Evolutionary conservation across 2,888 invertebrate species (phyloP), one percentile per base, ranked within the genome.

Genomic region (Cerceris ruficornis): DNA sequence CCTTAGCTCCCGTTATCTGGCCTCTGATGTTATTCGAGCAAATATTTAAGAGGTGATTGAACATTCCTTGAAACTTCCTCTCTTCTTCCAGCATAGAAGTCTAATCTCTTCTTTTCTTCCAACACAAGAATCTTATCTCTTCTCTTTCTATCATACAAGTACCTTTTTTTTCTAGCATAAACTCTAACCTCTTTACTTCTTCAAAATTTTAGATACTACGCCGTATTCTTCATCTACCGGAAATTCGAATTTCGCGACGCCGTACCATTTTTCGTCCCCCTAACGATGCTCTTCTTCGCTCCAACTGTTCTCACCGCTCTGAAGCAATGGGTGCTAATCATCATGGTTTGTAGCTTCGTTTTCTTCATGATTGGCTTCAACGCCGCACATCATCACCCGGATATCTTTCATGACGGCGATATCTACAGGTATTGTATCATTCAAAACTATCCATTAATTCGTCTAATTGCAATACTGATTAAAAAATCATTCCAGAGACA

Each of bases 341-440:
- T 94, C 39, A 86, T 94, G 28, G 89, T 94, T 0, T 93, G 93
- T 1, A 95, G 96, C 82, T 93, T 95, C 57, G 84, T 94, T 0
- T 96, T 97, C 88, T 93, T 92, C 13, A 83, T 94, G 0, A 94
- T 96, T 71, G 96, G 95, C 1, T 87, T 96, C 0, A 96, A 95
- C 89, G 96, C 96, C 0, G 96, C 95, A 0, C 97, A 97, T 92
- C 96, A 97, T 88, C 96, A 97, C 90, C 96, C 97, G 0, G 94
- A 94, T 46, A 95, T 96, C 73, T 95, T 95, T 86, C 97, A 97
- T 88, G 96, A 96, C 86, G 96, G 96, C 2, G 97, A 97, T 90
- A 92, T 94, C 65, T 93, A 94, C 52, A 94, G 94, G 95, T 95
- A n/a, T 11, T 8, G 76, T 55, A n/a, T n/a, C 6, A 46, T 7